Conservation (phyloP, 2,797 vertebrate genomes). For the Ciconia nigra region DNA sequence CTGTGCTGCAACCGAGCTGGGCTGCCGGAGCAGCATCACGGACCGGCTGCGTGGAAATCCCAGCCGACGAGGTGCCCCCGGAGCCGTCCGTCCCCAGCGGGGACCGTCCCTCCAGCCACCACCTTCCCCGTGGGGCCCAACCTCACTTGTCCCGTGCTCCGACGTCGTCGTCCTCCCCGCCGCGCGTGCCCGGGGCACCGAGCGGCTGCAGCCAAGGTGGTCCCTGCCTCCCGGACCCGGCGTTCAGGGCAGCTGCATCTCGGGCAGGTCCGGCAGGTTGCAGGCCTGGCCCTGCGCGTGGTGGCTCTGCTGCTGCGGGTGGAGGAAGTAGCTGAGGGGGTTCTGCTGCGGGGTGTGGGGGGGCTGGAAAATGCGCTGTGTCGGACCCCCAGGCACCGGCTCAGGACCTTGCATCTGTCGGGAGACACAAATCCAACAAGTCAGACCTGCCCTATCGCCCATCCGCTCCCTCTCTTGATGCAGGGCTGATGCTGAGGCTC, state of each 20-base stretch:
- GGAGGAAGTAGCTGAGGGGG: conserved; percentile 80
- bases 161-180: not conserved
- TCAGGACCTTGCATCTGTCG: conserved; percentile 80
- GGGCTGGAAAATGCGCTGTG: conserved; percentile 76
- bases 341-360: conserved; percentile 74
- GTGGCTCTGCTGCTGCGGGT: conserved; percentile 78
- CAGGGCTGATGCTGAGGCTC: not conserved
- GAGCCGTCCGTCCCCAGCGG: not conserved
- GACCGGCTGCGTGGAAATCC: not conserved
- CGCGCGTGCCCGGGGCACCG: fast-evolving
- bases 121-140: fast-evolving
- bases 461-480: not conserved
- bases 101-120: not conserved
- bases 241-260: conserved; percentile 83
- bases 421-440: not conserved
- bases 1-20: not conserved
- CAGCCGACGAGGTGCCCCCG: not conserved
- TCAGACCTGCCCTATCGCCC: not conserved
- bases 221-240: not conserved
- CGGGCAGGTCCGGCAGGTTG: conserved; percentile 81
- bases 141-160: fast-evolving
- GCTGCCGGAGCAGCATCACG: not conserved
- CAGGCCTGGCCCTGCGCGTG: conserved; percentile 77
- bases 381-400: conserved; percentile 67
- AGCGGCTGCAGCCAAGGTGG: not conserved